These are phyloP conservation scores for Atopsyche davidsoni DNA, from an alignment of 1,140 invertebrate genomes.

Conservation along the genomic window DNA sequence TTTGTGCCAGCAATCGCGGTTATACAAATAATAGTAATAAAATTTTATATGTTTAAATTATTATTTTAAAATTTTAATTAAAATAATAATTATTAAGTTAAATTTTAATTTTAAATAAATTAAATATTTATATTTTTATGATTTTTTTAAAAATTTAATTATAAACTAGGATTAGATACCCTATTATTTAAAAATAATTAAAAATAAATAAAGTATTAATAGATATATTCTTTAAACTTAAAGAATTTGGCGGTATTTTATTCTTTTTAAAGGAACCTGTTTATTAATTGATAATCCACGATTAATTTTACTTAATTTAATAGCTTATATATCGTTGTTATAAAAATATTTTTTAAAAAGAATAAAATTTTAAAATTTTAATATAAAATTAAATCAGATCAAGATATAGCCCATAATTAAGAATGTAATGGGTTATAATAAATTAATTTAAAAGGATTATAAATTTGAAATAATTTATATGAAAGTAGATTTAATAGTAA, in stretches of 20 bases:
- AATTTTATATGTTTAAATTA: neutral
- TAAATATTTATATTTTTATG: conserved; percentile 30
- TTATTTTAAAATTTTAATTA: conserved; percentile 6
- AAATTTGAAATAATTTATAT: conserved; percentile 31
- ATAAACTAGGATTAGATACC: conserved; percentile 62
- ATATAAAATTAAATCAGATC: conserved; percentile 49
- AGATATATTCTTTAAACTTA: conserved; percentile 48
- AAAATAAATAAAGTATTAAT: conserved; percentile 42
- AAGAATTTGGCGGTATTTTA: conserved; percentile 54
- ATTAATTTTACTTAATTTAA: conserved; percentile 48
- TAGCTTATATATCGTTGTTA: conserved; percentile 53
- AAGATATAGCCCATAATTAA: conserved; percentile 52
- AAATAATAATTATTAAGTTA: conserved; percentile 11
- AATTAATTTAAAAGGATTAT: conserved; percentile 35
- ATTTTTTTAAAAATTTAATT: conserved; percentile 33
- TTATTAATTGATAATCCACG: conserved; percentile 53
- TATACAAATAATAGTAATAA: neutral
- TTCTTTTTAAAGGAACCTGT: conserved; percentile 53
- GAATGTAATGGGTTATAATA: conserved; percentile 39
- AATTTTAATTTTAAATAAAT: conserved; percentile 10
- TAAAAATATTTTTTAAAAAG: conserved; percentile 48
- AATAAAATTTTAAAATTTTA: conserved; percentile 45
- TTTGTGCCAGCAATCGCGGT: neutral
- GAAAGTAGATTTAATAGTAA: conserved; percentile 39
- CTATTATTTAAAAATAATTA: conserved; percentile 49